phyloP scores from a whole-genome alignment of 2,888 invertebrate species.

The Clivina fossor region DNA sequence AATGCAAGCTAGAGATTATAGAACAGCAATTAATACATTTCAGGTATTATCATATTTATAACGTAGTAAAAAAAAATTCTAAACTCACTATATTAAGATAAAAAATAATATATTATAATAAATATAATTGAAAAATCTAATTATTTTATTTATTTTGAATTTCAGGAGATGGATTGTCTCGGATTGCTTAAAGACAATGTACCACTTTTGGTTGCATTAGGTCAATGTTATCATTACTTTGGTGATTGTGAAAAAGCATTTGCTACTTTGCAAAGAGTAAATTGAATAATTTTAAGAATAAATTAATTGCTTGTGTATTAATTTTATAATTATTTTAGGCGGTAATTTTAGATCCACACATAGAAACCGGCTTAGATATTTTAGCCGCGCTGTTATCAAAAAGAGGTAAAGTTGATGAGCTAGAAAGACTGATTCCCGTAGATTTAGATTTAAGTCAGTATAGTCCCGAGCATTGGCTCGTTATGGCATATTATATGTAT shows the following conservation, averaged over 20 bases:
- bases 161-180: slow-evolving; percentile 60
- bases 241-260: slow-evolving; percentile 71
- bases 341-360: slow-evolving; percentile 57
- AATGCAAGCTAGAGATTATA: slow-evolving; percentile 67
- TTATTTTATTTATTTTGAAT: too few species aligned
- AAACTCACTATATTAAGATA: too few species aligned
- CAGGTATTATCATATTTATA: too few species aligned
- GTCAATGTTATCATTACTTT: slow-evolving; percentile 70
- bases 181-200: slow-evolving; percentile 68
- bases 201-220: slow-evolving; percentile 67
- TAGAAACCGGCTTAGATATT: slow-evolving; percentile 64
- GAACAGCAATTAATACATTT: slow-evolving; percentile 66
- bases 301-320: slow-evolving; percentile 24
- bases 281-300: background rate
- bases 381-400: slow-evolving; percentile 64
- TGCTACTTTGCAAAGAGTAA: slow-evolving; percentile 55
- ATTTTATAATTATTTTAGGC: slow-evolving; percentile 49
- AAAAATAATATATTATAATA: too few species aligned
- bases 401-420: slow-evolving; percentile 61
- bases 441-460: slow-evolving; percentile 53
- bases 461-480: slow-evolving; percentile 73
- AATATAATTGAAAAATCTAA: too few species aligned
- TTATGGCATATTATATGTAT: slow-evolving; percentile 71
- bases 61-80: too few species aligned
- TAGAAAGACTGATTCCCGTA: slow-evolving; percentile 60